Conservation (phyloP, 2,888 invertebrate genomes). For the Agrotis puta region DNA sequence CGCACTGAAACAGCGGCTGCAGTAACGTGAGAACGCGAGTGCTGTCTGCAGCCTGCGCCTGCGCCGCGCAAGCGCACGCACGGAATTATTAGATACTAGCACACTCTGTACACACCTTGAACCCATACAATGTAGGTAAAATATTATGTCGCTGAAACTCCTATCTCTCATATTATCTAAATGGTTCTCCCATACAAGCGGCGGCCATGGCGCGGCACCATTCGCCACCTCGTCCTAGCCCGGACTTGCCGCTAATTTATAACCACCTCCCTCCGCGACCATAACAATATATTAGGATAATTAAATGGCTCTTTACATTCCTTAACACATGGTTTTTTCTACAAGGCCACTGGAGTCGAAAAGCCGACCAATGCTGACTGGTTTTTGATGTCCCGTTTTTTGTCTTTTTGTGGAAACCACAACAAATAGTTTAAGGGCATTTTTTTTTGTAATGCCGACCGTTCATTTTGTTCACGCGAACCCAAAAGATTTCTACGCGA, state of each 20-base stretch:
- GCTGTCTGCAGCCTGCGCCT: slow-evolving; percentile 47
- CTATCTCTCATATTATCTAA: slow-evolving; percentile 44
- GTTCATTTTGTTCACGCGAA: slow-evolving; percentile 85
- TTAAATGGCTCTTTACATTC: slow-evolving; percentile 91
- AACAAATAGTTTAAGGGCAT: slow-evolving; percentile 89
- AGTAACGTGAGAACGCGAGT: slow-evolving; percentile 77
- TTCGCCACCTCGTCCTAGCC: slow-evolving; percentile 82
- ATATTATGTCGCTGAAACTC: slow-evolving; percentile 52
- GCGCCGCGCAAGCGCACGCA: slow-evolving; percentile 48
- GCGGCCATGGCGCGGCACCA: slow-evolving; percentile 68
- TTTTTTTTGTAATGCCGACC: slow-evolving; percentile 85
- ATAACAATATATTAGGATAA: slow-evolving; percentile 91
- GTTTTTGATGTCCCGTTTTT: slow-evolving; percentile 87
- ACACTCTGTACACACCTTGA: slow-evolving; percentile 35
- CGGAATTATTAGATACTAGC: slow-evolving; percentile 49
- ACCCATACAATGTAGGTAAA: slow-evolving; percentile 49
- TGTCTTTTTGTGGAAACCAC: slow-evolving; percentile 87
- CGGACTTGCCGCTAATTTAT: slow-evolving; percentile 85
- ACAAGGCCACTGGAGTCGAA: slow-evolving; percentile 86
- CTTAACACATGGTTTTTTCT: slow-evolving; percentile 90
- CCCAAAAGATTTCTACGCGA: slow-evolving; percentile 69
- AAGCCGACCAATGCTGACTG: slow-evolving; percentile 90
- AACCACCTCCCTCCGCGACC: slow-evolving; percentile 87
- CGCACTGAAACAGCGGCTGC: slow-evolving; percentile 85
- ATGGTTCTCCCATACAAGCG: slow-evolving; percentile 52